These are phyloP conservation scores for Miichthys miiuy DNA, from an alignment of 2,797 vertebrate genomes.

Conservation along the genomic window DNA sequence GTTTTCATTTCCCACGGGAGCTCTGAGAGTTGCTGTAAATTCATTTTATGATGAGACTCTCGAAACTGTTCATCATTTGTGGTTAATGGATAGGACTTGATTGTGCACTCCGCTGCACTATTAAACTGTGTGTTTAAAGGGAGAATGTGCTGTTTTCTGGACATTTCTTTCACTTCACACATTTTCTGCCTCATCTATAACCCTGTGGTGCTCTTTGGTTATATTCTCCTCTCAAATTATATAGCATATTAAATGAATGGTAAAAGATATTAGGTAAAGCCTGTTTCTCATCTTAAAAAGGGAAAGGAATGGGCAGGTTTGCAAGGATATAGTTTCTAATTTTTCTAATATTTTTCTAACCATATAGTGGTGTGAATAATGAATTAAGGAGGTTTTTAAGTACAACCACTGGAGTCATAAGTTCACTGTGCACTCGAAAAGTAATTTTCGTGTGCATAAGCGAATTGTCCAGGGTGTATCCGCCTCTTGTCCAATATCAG, in stretches of 20 bases:
- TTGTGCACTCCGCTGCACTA: conserved; percentile 25
- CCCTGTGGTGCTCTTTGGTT: conserved; percentile 19
- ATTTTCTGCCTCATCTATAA: conserved; percentile 18
- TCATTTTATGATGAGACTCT: conserved; percentile 37
- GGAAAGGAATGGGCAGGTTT: neutral
- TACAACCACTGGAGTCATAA: no score
- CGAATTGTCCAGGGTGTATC: no score
- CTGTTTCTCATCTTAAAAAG: neutral
- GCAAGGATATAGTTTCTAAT: neutral
- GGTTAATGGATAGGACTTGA: conserved; percentile 43
- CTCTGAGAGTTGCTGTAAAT: conserved; percentile 34
- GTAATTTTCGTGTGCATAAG: no score
- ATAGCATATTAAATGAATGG: conserved; percentile 11
- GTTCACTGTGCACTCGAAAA: no score
- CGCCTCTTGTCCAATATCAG: no score
- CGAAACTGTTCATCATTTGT: conserved; percentile 40
- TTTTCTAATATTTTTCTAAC: neutral
- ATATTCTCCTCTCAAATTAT: conserved; percentile 6
- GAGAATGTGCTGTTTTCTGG: conserved; percentile 33
- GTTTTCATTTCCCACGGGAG: conserved; percentile 43
- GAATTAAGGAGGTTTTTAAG: neutral
- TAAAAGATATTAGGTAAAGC: neutral
- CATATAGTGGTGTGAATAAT: neutral
- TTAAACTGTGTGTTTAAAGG: conserved; percentile 34
- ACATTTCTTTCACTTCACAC: conserved; percentile 38